phyloP scores from a whole-genome alignment of 2,888 invertebrate species.

The Sphinx pinastri region DNA sequence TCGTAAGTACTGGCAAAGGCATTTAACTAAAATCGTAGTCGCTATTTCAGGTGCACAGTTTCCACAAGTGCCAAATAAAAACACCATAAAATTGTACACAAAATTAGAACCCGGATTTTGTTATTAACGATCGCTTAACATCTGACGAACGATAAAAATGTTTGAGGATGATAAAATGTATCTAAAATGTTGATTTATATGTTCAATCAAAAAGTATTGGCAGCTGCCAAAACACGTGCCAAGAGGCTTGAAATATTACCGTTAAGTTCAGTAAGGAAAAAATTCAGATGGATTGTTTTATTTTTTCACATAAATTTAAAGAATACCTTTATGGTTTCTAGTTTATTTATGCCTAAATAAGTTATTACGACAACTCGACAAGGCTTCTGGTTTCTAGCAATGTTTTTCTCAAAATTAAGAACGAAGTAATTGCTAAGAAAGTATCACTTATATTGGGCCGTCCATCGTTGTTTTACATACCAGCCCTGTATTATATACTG shows the following conservation, averaged over 20 bases:
- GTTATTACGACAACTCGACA: background rate
- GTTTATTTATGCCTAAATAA: background rate
- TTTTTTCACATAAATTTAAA: no score
- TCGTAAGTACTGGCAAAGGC: background rate
- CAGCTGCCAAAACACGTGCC: constrained; percentile 45
- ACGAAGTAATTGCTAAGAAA: background rate
- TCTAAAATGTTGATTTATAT: constrained; percentile 26
- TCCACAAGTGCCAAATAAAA: background rate
- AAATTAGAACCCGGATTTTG: constrained; percentile 14
- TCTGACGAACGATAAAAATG: constrained; percentile 8
- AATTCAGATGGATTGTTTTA: background rate
- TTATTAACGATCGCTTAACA: background rate
- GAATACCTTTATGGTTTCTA: background rate
- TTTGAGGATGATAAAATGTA: constrained; percentile 11
- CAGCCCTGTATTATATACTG: no score
- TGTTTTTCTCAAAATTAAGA: background rate
- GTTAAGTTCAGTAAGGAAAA: constrained; percentile 25
- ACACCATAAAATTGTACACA: background rate
- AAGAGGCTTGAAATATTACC: constrained; percentile 37
- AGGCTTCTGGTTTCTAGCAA: background rate
- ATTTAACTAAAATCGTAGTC: background rate
- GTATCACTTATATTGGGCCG: no score
- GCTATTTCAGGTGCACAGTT: background rate
- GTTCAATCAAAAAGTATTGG: constrained; percentile 33
- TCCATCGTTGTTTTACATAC: no score